These are phyloP conservation scores for Etheostoma spectabile DNA, from an alignment of 2,113 vertebrate species.

Conservation along the genomic window DNA sequence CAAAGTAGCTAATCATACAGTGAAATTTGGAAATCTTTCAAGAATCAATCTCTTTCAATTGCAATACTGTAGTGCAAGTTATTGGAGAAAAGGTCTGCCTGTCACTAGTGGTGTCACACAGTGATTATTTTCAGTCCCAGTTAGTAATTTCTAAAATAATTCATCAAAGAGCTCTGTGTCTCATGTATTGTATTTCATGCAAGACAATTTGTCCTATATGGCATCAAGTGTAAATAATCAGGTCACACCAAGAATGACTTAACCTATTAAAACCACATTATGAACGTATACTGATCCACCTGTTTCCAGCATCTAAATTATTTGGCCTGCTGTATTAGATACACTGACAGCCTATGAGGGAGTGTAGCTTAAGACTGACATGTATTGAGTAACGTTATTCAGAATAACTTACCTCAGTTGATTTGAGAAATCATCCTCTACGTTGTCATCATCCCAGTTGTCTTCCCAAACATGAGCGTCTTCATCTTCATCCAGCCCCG, in stretches of 20 bases:
- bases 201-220: neutral
- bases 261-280: neutral
- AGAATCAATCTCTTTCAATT: neutral
- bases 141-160: neutral
- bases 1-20: neutral
- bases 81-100: too few relatives aligned
- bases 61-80: neutral
- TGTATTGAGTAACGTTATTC: neutral
- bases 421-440: slow-evolving; percentile 99
- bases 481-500: slow-evolving; percentile 97
- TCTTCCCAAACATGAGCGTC: slow-evolving; percentile 99
- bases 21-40: neutral
- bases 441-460: slow-evolving; percentile 99
- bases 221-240: neutral
- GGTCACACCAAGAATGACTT: neutral
- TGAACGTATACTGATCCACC: neutral
- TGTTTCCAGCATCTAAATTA: neutral
- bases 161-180: neutral
- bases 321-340: neutral
- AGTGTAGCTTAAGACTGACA: neutral
- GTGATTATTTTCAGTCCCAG: neutral
- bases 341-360: neutral
- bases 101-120: neutral
- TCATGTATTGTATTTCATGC: neutral
- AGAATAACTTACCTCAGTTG: slow-evolving; percentile 88